Evolutionary conservation across 1,140 invertebrate species (phyloP), one percentile per base, ranked within the genome.

Genomic region (Cydia fagiglandana): DNA sequence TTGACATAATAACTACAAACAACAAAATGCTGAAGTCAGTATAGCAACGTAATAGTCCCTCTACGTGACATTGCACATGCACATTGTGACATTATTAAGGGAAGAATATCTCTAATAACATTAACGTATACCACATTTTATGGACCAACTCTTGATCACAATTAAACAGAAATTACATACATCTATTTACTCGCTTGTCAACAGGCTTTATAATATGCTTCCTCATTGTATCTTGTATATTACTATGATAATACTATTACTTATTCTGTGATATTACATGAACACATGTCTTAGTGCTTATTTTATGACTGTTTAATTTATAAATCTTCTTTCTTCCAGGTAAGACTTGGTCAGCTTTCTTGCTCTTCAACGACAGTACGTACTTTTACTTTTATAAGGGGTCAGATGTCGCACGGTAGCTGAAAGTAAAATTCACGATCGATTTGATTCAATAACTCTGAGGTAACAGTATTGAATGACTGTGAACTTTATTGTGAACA

Each of bases 311-410:
- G 73, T 84, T 81, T 82, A 81, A 84, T 79, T 53, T 78, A 34
- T 70, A 34, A 66, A 68, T 80, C 75, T 83, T 73, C 24, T 81
- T 84, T 82, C 77, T 84, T 85, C 24, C 80, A 81, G 83, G 84
- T 84, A 86, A 84, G 78, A 80, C 81, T 86, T 76, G 81, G 74
- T 74, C 70, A 41, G 76, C 76, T 81, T 79, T 84, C 80, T 66
- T 45, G 6, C 56, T 24, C 66, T 81, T 79, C 45, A 74, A 73
- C 70, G 70, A 28, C 45, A 75, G 77, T 81, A 76, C 78, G 78
- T 79, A 74, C 79, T 82, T 85, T 85, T 85, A 82, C 78, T 83
- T 85, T 86, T 78, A 75, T 64, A 28, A 30, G 41, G 20, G 70
- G 66, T 77, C 76, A 77, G 53, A 56, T 73, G 66, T 56, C 64